Percentiles rank a stretch among this genome's conserved stretches.
phyloP scores from a whole-genome alignment of 2,888 invertebrate genomes.

The Xanthorhoe spadicearia region DNA sequence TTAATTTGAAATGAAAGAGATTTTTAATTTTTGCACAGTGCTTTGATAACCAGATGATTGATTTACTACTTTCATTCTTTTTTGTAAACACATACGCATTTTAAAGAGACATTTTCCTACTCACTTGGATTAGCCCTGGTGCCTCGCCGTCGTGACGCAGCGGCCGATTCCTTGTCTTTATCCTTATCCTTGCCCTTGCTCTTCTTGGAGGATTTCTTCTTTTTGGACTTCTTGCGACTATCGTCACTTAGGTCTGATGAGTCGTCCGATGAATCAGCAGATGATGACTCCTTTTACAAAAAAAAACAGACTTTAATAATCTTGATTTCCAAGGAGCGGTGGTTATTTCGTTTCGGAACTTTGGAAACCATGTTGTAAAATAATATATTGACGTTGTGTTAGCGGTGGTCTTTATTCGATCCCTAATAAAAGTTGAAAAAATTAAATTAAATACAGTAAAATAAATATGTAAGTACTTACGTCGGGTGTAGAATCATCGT shows the following conservation, averaged over 20 bases:
- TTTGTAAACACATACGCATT: no score
- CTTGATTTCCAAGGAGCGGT: no score
- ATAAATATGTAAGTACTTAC: conserved; percentile 48
- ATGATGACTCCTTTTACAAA: conserved; percentile 65
- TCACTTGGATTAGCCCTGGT: conserved; percentile 81
- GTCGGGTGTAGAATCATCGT: conserved; percentile 83
- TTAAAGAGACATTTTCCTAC: not conserved
- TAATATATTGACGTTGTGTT: not conserved
- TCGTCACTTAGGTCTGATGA: conserved; percentile 73
- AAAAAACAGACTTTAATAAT: no score
- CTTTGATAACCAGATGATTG: no score
- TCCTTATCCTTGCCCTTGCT: conserved; percentile 60
- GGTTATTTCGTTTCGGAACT: no score
- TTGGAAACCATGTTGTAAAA: not conserved
- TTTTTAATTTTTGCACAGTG: no score
- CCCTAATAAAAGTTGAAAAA: no score
- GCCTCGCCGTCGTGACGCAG: conserved; percentile 60
- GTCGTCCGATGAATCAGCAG: conserved; percentile 72
- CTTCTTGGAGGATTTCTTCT: conserved; percentile 73
- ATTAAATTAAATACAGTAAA: no score
- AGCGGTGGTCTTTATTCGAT: no score
- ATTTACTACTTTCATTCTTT: no score
- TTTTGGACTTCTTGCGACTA: conserved; percentile 76
- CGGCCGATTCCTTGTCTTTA: conserved; percentile 21
- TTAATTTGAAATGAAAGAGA: no score